A percentile compares a stretch with the other conserved stretches of the same genome.
These are phyloP conservation scores for Drosophila bipectinata DNA, from an alignment of 1,140 invertebrate genomes.

Conservation along the genomic window DNA sequence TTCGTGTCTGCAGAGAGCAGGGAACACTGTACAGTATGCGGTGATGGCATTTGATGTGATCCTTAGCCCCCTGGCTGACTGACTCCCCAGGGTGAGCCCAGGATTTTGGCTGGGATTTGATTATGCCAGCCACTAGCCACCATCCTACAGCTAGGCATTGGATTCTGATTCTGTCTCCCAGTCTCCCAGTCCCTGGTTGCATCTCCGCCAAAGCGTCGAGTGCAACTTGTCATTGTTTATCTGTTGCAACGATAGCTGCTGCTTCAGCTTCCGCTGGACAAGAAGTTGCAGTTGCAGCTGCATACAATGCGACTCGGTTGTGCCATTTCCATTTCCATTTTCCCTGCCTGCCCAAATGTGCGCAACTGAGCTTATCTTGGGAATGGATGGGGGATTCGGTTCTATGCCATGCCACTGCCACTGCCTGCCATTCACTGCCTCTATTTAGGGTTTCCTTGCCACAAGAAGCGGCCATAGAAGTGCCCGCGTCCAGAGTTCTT, in stretches of 20 bases:
- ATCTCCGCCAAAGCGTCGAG: slow-evolving; percentile 48
- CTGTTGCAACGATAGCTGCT: slow-evolving; percentile 48
- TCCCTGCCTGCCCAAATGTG: slow-evolving; percentile 54
- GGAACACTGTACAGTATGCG: slow-evolving; percentile 9
- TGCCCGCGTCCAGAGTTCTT: slow-evolving; percentile 35
- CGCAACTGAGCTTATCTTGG: slow-evolving; percentile 45
- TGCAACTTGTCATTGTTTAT: slow-evolving; percentile 65
- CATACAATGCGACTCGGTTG: slow-evolving; percentile 46
- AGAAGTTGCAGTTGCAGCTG: slow-evolving; percentile 35
- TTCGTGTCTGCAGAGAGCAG: slow-evolving; percentile 16
- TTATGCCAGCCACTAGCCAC: slow-evolving; percentile 29
- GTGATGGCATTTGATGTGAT: slow-evolving; percentile 49
- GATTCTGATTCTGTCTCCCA: slow-evolving; percentile 17
- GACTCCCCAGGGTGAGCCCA: slow-evolving; percentile 40
- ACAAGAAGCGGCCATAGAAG: slow-evolving; percentile 44
- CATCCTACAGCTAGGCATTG: not conserved
- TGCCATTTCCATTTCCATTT: slow-evolving; percentile 54
- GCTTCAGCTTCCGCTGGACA: slow-evolving; percentile 45
- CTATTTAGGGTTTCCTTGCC: slow-evolving; percentile 47
- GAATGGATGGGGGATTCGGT: slow-evolving; percentile 11
- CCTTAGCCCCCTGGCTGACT: slow-evolving; percentile 24
- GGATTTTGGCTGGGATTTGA: slow-evolving; percentile 52
- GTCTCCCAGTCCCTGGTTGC: slow-evolving; percentile 13
- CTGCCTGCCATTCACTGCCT: slow-evolving; percentile 35
- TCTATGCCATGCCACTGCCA: slow-evolving; percentile 25